Base-by-base conservation (phyloP, 1,140 invertebrate species). In the Uloborus diversus region DNA sequence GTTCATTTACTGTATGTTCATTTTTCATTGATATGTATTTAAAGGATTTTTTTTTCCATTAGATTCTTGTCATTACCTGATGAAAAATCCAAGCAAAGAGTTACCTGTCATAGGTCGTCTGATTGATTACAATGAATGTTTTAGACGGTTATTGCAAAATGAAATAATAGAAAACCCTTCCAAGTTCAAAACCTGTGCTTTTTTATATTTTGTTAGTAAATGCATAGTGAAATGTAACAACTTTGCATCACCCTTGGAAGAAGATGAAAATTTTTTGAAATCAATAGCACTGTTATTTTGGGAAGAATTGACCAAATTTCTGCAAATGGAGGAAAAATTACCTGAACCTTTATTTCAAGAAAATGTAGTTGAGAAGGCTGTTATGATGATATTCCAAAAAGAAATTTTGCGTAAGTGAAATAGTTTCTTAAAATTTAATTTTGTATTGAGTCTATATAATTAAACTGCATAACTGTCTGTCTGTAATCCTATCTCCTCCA, bases 181-280 rank as follows among this genome's bases (percentile, higher is more conserved):
- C 30, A 35, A 51, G n/a, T 25, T 17, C 1, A 35, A 64, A 5
- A 33, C 14, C 20, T 17, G 25, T 3, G 14, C 20, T 33, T 75
- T 64, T 47, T 4, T 75, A 3, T 64, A 64, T n/a, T 42, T 75
- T 49, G 47, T 20, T 3, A 75, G 71, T 64, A 75, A 35, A 62
- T 75, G 71, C 30, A 4, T 75, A 4, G 27, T n/a, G 27, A 30
- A 30, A 9, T 9, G 35, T 47, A 7, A 56, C 11, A 35, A n/a
- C 11, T 20, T 23, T 30, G n/a, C 3, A 42, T 61, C n/a, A n/a
- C n/a, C n/a, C n/a, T n/a, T n/a, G n/a, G 28, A 64, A 35, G 20
- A 32, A 33, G 57, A 75, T 51, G 13, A 23, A 23, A 17, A 23
- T 14, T 75, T 64, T 53, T 59, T 59, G 20, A 42, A 33, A 28